phyloP scores from a whole-genome alignment of 2,797 vertebrate species.

The Leptatherina wallacei region DNA sequence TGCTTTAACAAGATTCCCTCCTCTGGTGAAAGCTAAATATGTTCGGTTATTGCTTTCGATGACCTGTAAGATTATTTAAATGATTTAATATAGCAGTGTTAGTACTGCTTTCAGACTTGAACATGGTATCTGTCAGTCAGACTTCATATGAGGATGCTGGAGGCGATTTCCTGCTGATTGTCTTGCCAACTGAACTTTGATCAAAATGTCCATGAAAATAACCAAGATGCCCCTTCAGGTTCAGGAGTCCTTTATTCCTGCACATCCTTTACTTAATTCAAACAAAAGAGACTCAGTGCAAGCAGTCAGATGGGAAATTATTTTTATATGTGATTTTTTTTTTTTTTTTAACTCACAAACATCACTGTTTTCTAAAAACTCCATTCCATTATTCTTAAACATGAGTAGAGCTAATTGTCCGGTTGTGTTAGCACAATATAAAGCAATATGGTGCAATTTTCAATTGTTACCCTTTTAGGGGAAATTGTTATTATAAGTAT shows the following conservation, averaged over 20 bases:
- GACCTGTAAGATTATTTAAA: neutral
- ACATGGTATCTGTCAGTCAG: conserved; percentile 8
- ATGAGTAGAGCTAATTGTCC: conserved; percentile 60
- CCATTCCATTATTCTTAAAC: conserved; percentile 43
- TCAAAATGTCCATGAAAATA: neutral
- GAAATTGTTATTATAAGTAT: conserved; percentile 82
- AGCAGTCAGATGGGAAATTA: conserved; percentile 69
- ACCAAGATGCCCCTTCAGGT: neutral
- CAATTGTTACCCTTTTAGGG: conserved; percentile 58
- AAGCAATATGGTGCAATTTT: conserved; percentile 77
- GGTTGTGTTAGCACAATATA: conserved; percentile 67
- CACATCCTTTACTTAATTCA: neutral
- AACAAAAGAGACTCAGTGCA: conserved; percentile 45
- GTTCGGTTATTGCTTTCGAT: neutral
- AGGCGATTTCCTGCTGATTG: neutral
- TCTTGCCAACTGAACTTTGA: neutral
- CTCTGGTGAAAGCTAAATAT: conserved; percentile 2
- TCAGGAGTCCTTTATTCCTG: conserved; percentile 10
- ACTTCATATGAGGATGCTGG: conserved; percentile 1
- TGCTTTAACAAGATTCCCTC: conserved; percentile 6
- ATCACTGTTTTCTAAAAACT: conserved; percentile 35
- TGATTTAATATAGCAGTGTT: conserved; percentile 19
- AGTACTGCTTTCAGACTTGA: conserved; percentile 18
- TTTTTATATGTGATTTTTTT: conserved; percentile 29
- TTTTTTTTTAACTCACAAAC: conserved; percentile 42